Evolutionary conservation across 2,888 invertebrate species (phyloP).

Genomic region (Apotomis betuletana): DNA sequence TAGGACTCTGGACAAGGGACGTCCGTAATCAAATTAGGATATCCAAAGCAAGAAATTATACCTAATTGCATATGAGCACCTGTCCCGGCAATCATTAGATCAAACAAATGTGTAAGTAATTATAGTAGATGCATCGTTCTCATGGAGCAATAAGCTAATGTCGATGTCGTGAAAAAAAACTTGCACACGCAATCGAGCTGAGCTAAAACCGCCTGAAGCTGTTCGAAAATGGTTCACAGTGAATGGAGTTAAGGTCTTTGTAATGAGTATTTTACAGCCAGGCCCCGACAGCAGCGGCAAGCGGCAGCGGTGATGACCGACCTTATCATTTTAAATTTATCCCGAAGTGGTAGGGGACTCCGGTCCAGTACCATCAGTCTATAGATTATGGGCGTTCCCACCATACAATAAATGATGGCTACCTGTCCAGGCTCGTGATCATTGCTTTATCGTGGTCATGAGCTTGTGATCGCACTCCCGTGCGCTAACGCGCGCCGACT

Average conservation of each 20-base stretch:
- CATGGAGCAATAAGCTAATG: slow-evolving; percentile 21
- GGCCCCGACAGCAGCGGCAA: too few relatives aligned
- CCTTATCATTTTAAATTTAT: too few relatives aligned
- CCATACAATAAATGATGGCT: too few relatives aligned
- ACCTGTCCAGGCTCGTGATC: too few relatives aligned
- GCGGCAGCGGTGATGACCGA: too few relatives aligned
- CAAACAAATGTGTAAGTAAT: slow-evolving; percentile 11
- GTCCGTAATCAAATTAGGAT: background rate
- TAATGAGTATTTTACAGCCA: slow-evolving; percentile 1
- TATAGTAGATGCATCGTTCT: slow-evolving; percentile 10
- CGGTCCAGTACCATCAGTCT: too few relatives aligned
- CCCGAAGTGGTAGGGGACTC: too few relatives aligned
- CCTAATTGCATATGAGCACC: background rate
- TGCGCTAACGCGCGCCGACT: too few relatives aligned
- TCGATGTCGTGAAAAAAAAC: slow-evolving; percentile 20
- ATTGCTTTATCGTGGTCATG: too few relatives aligned
- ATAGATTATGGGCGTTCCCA: too few relatives aligned
- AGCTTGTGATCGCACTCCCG: too few relatives aligned
- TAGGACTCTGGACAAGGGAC: background rate
- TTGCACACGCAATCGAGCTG: slow-evolving; percentile 19
- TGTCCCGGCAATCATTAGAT: background rate
- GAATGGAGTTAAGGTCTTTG: background rate
- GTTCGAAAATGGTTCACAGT: slow-evolving; percentile 4
- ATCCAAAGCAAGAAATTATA: background rate
- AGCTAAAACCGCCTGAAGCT: background rate